These are phyloP conservation scores for Archips xylosteana DNA, from an alignment of 2,888 invertebrate species.

Conservation along the genomic window DNA sequence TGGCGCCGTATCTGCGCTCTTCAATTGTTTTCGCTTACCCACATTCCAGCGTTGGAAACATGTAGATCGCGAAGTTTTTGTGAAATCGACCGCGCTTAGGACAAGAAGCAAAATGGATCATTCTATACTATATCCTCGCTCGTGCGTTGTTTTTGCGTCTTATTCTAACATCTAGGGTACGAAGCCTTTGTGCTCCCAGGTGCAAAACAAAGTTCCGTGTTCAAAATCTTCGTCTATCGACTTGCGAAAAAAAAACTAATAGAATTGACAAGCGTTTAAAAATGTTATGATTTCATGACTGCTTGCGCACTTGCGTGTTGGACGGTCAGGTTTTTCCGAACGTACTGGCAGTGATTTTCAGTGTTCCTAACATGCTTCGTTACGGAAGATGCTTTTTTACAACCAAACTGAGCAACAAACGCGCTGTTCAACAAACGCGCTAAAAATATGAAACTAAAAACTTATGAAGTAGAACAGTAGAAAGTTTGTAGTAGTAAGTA, in stretches of 20 bases:
- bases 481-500: constrained; percentile 25
- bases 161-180: not conserved
- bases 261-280: not conserved
- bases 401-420: not conserved
- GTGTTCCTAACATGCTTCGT: not conserved
- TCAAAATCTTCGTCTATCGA: not conserved
- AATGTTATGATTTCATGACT: not conserved
- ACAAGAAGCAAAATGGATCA: not conserved
- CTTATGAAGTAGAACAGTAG: constrained; percentile 11
- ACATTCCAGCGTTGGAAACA: constrained; percentile 11
- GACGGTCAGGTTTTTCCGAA: not conserved
- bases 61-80: not conserved
- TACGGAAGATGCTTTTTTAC: not conserved
- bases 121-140: not conserved
- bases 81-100: not conserved
- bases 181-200: too few relatives aligned
- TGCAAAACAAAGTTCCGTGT: not conserved
- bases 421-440: not conserved
- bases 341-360: not conserved
- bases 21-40: constrained; percentile 25
- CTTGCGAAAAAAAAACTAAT: not conserved
- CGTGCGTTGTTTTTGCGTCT: not conserved
- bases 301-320: constrained; percentile 10
- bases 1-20: constrained; percentile 11
- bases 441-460: not conserved